Conservation (phyloP, 2,888 invertebrate genomes). For the Hedychridium roseum region DNA sequence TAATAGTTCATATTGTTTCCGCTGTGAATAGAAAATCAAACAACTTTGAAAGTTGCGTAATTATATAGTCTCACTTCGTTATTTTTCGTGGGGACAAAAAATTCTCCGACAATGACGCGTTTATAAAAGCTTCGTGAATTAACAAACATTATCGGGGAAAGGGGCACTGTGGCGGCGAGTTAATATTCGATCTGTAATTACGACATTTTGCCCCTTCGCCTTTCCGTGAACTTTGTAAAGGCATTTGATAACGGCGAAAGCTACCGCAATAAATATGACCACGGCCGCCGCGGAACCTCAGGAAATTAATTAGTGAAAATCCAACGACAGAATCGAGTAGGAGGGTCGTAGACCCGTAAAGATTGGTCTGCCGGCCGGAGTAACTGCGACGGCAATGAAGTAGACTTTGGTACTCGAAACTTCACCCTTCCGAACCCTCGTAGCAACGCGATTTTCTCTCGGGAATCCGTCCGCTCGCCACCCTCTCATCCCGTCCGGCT, state of each 20-base stretch:
- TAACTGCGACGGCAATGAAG: conserved; percentile 21
- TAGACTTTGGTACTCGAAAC: conserved; percentile 50
- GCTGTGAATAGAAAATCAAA: too few species aligned
- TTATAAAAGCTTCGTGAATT: too few species aligned
- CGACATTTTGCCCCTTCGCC: not conserved
- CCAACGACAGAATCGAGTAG: conserved; percentile 37
- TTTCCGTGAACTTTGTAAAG: too few species aligned
- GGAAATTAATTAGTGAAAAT: conserved; percentile 53
- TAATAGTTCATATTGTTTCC: too few species aligned
- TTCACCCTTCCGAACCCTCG: conserved; percentile 41
- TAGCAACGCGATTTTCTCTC: conserved; percentile 37
- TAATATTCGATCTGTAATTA: conserved; percentile 2
- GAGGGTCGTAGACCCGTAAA: conserved; percentile 28
- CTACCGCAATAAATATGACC: conserved; percentile 28
- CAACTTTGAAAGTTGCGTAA: too few species aligned
- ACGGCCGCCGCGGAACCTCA: conserved; percentile 33
- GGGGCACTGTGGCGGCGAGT: not conserved
- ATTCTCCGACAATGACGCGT: too few species aligned
- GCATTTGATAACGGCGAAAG: conserved; percentile 15
- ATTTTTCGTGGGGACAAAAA: too few species aligned
- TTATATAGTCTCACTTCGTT: too few species aligned
- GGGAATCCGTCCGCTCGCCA: conserved; percentile 22
- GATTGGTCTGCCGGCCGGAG: conserved; percentile 36
- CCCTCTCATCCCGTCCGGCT: conserved; percentile 11
- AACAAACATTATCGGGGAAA: not conserved